phyloP scores from a whole-genome alignment of 2,797 vertebrate species.

The Eulemur albifrons region DNA sequence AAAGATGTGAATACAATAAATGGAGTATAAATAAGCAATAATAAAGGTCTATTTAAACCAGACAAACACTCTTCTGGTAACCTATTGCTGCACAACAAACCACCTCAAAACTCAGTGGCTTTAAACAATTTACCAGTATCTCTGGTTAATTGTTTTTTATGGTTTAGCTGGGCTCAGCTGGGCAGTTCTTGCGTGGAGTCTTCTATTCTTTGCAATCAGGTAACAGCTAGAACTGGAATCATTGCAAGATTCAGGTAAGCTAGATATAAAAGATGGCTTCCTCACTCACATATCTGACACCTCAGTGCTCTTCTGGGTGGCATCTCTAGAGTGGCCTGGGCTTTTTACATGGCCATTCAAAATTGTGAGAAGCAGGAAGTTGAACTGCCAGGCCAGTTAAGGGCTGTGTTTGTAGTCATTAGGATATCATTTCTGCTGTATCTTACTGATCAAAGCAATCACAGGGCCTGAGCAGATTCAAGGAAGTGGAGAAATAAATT shows the following conservation, averaged over 20 bases:
- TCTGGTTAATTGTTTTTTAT: not conserved
- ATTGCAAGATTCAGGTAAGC: not conserved
- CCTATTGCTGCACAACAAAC: not conserved
- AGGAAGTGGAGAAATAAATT: not conserved
- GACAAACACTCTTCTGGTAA: not conserved
- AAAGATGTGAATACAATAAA: not conserved
- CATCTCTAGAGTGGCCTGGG: not conserved
- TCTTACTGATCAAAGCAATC: not conserved
- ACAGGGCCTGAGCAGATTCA: not conserved
- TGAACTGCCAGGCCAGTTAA: not conserved
- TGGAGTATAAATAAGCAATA: not conserved
- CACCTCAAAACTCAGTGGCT: not conserved
- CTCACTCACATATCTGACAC: not conserved
- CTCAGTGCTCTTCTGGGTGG: not conserved
- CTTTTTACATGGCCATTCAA: not conserved
- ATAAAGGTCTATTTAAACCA: not conserved
- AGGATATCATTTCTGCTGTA: not conserved
- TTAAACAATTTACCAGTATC: not conserved
- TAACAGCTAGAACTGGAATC: not conserved
- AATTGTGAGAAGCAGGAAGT: not conserved
- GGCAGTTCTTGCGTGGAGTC: not conserved
- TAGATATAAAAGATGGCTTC: not conserved
- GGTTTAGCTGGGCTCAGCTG: not conserved
- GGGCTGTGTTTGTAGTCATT: not conserved
- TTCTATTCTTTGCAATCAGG: not conserved